Evolutionary conservation across 2,113 vertebrate genomes (phyloP).

Genomic region (Puntigrus tetrazona): DNA sequence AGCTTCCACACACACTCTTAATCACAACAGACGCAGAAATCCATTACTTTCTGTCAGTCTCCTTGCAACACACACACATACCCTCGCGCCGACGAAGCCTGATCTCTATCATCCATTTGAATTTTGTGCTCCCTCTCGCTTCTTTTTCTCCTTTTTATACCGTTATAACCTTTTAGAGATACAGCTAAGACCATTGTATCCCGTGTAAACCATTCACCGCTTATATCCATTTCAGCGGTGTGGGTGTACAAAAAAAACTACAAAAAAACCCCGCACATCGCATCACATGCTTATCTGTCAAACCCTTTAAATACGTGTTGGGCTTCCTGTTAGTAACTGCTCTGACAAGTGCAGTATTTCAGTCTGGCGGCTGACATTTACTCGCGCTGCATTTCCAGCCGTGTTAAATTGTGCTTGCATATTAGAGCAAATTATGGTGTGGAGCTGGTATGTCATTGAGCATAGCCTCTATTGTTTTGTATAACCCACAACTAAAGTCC

Average conservation of each 20-base stretch:
- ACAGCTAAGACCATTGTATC: slow-evolving; percentile 30
- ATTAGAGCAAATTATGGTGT: not conserved
- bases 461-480: not conserved
- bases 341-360: slow-evolving; percentile 52
- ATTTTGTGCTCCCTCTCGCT: slow-evolving; percentile 70
- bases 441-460: not conserved
- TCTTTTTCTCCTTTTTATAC: slow-evolving; percentile 14
- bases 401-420: slow-evolving; percentile 20
- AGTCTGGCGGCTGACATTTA: slow-evolving; percentile 43
- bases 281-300: slow-evolving; percentile 55
- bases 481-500: not conserved
- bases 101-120: slow-evolving; percentile 75
- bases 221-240: slow-evolving; percentile 58
- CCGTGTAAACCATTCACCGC: slow-evolving; percentile 54
- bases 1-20: slow-evolving; percentile 77
- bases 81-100: slow-evolving; percentile 73
- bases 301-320: slow-evolving; percentile 54
- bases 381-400: slow-evolving; percentile 22
- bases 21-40: slow-evolving; percentile 80
- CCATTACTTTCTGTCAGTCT: slow-evolving; percentile 83
- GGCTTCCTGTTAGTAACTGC: slow-evolving; percentile 51
- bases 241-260: slow-evolving; percentile 43
- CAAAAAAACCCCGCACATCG: slow-evolving; percentile 46
- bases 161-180: slow-evolving; percentile 41
- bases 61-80: slow-evolving; percentile 58